Evolutionary conservation across 2,888 invertebrate genomes (phyloP), one percentile per base, ranked within the genome.

Genomic region (Caenorhabditis sp.): DNA sequence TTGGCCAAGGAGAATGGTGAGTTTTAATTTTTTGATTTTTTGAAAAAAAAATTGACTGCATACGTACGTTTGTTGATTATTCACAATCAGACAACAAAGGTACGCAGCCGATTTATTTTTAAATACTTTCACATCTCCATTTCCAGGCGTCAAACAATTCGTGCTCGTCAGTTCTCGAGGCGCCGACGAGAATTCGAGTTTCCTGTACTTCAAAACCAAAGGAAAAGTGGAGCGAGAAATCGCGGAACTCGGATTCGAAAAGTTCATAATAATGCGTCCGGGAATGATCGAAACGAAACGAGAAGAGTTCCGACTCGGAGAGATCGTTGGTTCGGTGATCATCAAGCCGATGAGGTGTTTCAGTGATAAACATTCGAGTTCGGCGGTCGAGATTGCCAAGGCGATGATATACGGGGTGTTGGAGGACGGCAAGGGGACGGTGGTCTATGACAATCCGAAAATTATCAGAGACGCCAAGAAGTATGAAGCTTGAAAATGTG

Each of bases 1-100:
- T 55, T 93, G 13, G 93, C 93, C 1, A 93, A 93, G 84, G 89
- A 83, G 32, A 77, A 81, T 26, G 88, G 88, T 74, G 28, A 20
- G 53, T n/a, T n/a, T n/a, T n/a, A n/a, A n/a, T n/a, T n/a, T n/a
- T n/a, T n/a, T n/a, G n/a, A n/a, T n/a, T n/a, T n/a, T n/a, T n/a
- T n/a, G n/a, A n/a, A n/a, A n/a, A n/a, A n/a, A n/a, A n/a, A n/a
- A n/a, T n/a, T n/a, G n/a, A n/a, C n/a, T n/a, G n/a, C n/a, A n/a
- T n/a, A n/a, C n/a, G n/a, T n/a, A n/a, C n/a, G n/a, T n/a, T n/a
- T n/a, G n/a, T n/a, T n/a, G n/a, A n/a, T n/a, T n/a, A n/a, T n/a
- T n/a, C n/a, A n/a, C n/a, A n/a, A n/a, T n/a, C n/a, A n/a, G n/a
- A n/a, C n/a, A n/a, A n/a, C n/a, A n/a, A n/a, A n/a, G n/a, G n/a